Base-by-base conservation (phyloP, 2,797 vertebrate species). In the Geotrypetes seraphini region DNA sequence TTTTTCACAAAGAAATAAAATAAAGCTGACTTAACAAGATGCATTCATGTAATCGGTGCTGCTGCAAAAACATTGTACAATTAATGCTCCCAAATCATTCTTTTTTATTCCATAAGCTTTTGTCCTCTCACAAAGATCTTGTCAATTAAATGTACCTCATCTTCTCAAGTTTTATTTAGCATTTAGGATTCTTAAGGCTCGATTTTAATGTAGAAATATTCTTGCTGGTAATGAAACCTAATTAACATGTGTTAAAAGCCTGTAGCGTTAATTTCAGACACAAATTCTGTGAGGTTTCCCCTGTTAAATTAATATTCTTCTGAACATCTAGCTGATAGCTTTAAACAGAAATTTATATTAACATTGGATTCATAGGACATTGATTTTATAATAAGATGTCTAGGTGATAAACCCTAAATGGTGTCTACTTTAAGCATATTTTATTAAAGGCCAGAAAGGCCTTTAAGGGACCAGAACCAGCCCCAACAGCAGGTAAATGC, bases 221-320 rank as follows among this genome's bases (percentile, higher is more conserved):
- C 63, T 60, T 57, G 54, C 56, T 75, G 71, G 73, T 69, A 70
- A 76, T 57, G 56, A 69, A 74, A 75, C 74, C 70, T 58, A 41
- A 68, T 78, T 71, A 76, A 74, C 22, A 7, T 60, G 62, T 67
- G 51, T 62, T 74, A 69, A 72, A 75, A 73, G 61, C 54, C 50
- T 64, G 45, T 66, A 69, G 65, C 66, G 52, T 62, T 69, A 73
- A 77, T 77, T 74, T 22, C 21, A 20, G 53, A 56, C 40, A 73
- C 74, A 70, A 33, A 66, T 69, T 69, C 62, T 47, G 10, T 36
- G 54, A 73, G 61, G 66, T 64, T 66, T 71, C 57, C 35, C 48
- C 47, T n/a, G 18, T n/a, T 36, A 20, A 36, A 28, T 62, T 79
- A 74, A 78, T 76, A 71, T 72, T 69, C 68, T 67, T 62, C 56